Evolutionary conservation across 2,888 invertebrate species (phyloP), one percentile per base, ranked within the genome.

Genomic region (Cheiracanthium punctorium): DNA sequence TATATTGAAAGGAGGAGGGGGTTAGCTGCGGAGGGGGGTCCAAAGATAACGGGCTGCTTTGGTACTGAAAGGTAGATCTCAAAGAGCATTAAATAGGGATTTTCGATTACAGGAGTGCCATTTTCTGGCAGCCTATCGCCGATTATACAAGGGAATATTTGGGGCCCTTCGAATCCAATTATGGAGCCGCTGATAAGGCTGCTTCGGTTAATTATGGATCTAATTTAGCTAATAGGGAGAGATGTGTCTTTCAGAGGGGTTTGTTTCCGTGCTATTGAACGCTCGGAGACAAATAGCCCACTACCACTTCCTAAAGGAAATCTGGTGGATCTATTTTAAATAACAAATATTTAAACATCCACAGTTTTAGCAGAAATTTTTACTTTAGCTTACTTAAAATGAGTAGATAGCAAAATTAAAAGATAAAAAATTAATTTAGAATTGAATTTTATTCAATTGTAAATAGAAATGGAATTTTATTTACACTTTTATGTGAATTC

Each of bases 81-180:
- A 81, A 81, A 81, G 82, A 70, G 75, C 70, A 75, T 82, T 82
- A 82, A 82, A 82, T 64, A 75, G 75, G 82, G 75, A 82, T 75
- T 82, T 82, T 82, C 75, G 82, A 82, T 82, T 75, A 82, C 70
- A 71, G 75, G 82, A 58, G 20, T 70, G 75, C 82, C 70, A 75
- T 58, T 70, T 80, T 82, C 75, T 82, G 82, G 82, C 82, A 70
- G 82, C 37, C 20, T 75, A 82, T 82, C 82, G 82, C 82, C 75
- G 17, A 32, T 71, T 80, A 14, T 28, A n/a, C 24, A 70, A 58
- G 24, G 24, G 58, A 58, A 58, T 58, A 58, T 58, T 24, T 69
- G 29, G 33, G 28, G 5, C 32, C 58, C 43, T 80, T 80, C 17
- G 64, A 71, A 71, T 70, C 58, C 70, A 52, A 79, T 79, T 70